Conservation (phyloP, 2,797 vertebrate genomes). For the Gephyroberyx darwinii region DNA sequence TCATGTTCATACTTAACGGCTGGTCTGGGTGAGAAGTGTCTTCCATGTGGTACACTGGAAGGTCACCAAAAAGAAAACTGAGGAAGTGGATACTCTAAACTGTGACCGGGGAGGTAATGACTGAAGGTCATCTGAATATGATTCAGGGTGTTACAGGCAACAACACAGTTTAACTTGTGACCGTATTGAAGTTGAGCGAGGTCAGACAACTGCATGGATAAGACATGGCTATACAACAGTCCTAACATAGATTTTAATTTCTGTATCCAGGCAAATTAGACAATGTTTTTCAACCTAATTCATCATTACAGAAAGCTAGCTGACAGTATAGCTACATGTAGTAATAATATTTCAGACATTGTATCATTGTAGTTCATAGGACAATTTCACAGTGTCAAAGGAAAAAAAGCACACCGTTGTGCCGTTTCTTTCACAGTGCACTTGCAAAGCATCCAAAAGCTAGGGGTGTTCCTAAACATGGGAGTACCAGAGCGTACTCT, state of each 20-base stretch:
- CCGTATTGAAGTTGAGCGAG: conserved; percentile 9
- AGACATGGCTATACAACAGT: conserved; percentile 1
- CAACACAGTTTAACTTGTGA: conserved; percentile 37
- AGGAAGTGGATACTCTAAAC: conserved; percentile 1
- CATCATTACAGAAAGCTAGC: too few relatives aligned
- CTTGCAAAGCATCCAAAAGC: too few relatives aligned
- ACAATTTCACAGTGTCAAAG: too few relatives aligned
- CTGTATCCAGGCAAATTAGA: neutral
- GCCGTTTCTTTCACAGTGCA: too few relatives aligned
- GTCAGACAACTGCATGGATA: conserved; percentile 16
- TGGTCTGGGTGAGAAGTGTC: neutral
- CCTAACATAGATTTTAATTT: neutral
- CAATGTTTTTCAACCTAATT: too few relatives aligned
- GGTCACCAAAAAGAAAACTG: neutral
- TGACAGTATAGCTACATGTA: too few relatives aligned
- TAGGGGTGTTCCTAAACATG: too few relatives aligned
- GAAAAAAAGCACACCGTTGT: too few relatives aligned
- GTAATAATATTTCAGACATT: too few relatives aligned
- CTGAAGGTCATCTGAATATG: conserved; percentile 55
- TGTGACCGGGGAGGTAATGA: neutral
- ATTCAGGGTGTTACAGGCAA: conserved; percentile 34
- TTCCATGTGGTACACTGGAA: neutral
- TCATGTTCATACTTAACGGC: too few relatives aligned
- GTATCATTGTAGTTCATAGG: too few relatives aligned
- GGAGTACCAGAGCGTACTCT: too few relatives aligned